Base-by-base conservation (phyloP, 2,888 invertebrate species). In the Macrophya annulata region DNA sequence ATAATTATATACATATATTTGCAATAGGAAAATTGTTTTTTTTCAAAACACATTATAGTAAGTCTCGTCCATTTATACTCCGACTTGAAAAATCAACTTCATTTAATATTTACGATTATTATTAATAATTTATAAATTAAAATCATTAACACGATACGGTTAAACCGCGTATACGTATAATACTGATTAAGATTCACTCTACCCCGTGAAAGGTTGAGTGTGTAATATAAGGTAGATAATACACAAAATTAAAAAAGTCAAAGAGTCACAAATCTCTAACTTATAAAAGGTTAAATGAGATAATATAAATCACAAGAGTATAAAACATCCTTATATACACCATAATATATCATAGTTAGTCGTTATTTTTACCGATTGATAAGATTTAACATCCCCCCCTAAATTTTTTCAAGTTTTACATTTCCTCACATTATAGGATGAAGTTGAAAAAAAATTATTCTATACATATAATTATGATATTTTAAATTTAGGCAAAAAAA, bases 331-430 rank as follows among this genome's bases (percentile, higher is more conserved):
- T 31, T 3, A n/a, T 55, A n/a, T 55, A 55, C 55, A 17, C 17
- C 2, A n/a, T 55, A n/a, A 68, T 68, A 68, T 68, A 68, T 68
- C 68, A 68, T 31, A 31, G 17, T 68, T 37, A 10, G 12, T 62
- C 62, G 21, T 62, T 62, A 15, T 48, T 62, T 37, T 68, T 37
- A 68, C 31, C 68, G 68, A 68, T 68, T 68, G 68, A 68, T 68
- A 68, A 68, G 68, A 68, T 68, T 68, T 15, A 37, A 10, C 6
- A 17, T 25, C 12, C 5, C n/a, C 15, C n/a, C 55, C 1, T 0
- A 10, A 1, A 10, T 25, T 62, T 12, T 4, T 31, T 62, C 21
- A 68, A 68, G 68, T 68, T 68, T 37, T 17, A 37, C 68, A 37
- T 37, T 68, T 2, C 15, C 8, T 68, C 37, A 55, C 2, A 55